A percentile compares a stretch with the other conserved stretches of the same genome.
phyloP scores from a whole-genome alignment of 2,797 vertebrate species.

The Enteromius afrohamiltoni region DNA sequence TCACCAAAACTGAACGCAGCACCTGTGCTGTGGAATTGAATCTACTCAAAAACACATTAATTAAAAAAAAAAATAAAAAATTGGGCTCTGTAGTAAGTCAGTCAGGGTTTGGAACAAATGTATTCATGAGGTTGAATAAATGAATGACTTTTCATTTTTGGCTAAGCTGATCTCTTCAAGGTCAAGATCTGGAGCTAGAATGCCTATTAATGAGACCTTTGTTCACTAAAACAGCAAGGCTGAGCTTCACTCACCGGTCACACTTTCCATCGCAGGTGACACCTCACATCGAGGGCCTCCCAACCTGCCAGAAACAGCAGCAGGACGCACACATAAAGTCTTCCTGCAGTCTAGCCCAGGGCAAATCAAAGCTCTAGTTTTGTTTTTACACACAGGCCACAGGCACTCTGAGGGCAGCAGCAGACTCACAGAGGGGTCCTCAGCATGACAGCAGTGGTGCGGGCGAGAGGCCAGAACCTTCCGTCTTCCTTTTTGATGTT shows the following conservation, averaged over 20 bases:
- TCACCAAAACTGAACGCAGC: not conserved
- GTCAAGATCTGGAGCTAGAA: slow-evolving; percentile 31
- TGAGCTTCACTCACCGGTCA: slow-evolving; percentile 21
- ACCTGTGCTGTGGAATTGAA: not conserved
- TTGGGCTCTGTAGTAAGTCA: not conserved
- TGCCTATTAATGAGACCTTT: slow-evolving; percentile 19
- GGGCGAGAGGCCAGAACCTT: slow-evolving; percentile 44
- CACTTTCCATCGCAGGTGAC: slow-evolving; percentile 57
- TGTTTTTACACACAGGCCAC: slow-evolving; percentile 55
- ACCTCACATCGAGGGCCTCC: slow-evolving; percentile 42
- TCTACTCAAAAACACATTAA: not conserved
- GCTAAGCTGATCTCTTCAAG: not conserved
- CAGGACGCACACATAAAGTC: slow-evolving; percentile 48
- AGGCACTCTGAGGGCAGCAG: slow-evolving; percentile 64
- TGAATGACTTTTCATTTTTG: not conserved
- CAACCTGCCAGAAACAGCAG: slow-evolving; percentile 47
- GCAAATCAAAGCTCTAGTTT: slow-evolving; percentile 48
- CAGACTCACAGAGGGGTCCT: slow-evolving; percentile 52
- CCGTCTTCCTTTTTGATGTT: slow-evolving; percentile 53
- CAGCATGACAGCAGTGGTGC: slow-evolving; percentile 31
- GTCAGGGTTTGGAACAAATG: not conserved
- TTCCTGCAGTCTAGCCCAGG: slow-evolving; percentile 44
- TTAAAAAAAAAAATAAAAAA: no score
- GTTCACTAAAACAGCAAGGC: slow-evolving; percentile 36
- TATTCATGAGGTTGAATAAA: not conserved